Evolutionary conservation across 2,113 vertebrate species (phyloP).

Genomic region (Odontesthes bonariensis): DNA sequence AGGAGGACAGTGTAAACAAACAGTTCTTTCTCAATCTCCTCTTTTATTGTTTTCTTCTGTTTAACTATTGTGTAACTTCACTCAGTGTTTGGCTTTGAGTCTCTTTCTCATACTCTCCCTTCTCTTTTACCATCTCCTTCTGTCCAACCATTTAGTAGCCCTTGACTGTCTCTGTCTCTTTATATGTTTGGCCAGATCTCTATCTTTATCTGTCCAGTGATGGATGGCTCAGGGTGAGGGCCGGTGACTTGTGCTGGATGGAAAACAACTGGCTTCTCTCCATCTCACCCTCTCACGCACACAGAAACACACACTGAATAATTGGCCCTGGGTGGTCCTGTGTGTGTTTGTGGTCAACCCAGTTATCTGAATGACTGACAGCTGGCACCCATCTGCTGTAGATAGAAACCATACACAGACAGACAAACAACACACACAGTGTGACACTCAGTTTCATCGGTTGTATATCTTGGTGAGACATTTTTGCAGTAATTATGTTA

Average conservation of each 20-base stretch:
- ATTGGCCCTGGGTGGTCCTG: slow-evolving; percentile 56
- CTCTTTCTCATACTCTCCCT: neutral
- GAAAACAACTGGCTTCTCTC: slow-evolving; percentile 66
- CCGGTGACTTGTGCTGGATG: slow-evolving; percentile 64
- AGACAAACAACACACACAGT: slow-evolving; percentile 12
- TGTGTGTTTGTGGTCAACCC: slow-evolving; percentile 48
- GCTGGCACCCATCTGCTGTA: slow-evolving; percentile 57
- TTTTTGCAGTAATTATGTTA: neutral
- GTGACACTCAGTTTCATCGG: slow-evolving; percentile 3
- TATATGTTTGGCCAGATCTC: slow-evolving; percentile 54
- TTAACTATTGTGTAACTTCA: slow-evolving; percentile 11
- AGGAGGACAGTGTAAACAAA: slow-evolving; percentile 11
- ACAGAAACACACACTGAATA: slow-evolving; percentile 2
- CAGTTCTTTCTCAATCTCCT: neutral
- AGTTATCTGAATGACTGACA: slow-evolving; percentile 72
- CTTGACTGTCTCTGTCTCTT: slow-evolving; percentile 41
- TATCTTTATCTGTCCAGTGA: slow-evolving; percentile 56
- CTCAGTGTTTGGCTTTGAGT: neutral
- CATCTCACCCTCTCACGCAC: slow-evolving; percentile 22
- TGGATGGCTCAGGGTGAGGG: slow-evolving; percentile 68
- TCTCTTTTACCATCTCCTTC: slow-evolving; percentile 22
- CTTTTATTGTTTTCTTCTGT: neutral
- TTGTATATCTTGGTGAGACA: neutral
- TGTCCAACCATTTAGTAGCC: slow-evolving; percentile 50
- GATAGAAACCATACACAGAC: slow-evolving; percentile 51